Evolutionary conservation across 37 sponge, comb jelly and placozoan genomes (phyloP), one percentile per base, ranked within the genome.

Genomic region (Beroe forskalii): DNA sequence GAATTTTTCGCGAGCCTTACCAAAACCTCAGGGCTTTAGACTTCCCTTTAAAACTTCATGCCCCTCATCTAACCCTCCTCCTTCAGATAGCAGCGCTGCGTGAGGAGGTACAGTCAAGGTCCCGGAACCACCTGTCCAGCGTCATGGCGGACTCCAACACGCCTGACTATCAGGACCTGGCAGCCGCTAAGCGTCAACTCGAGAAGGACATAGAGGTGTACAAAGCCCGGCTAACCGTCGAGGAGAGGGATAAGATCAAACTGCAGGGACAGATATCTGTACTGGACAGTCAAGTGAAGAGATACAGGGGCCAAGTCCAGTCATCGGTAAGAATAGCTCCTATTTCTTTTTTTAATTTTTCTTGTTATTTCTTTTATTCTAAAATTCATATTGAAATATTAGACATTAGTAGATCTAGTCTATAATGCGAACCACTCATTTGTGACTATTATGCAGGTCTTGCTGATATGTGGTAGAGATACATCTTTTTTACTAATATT

Each of bases 191-290:
- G 55, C 86, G 86, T n/a, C 86, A 80, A 44, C 55, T 80, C 38
- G 86, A 80, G 55, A 80, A 80, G 35, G 86, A 80, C n/a, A 80
- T 80, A 3, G 86, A 80, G 86, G 30, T 44, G 30, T 44, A 28
- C 4, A 80, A 80, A 44, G 86, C 55, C 30, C 44, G 55, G 48
- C 55, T 80, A 3, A 80, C 86, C 2, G 86, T 80, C 0, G 86
- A 80, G 55, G 86, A 80, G 55, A 80, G 86, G 27, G 86, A 80
- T 41, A 80, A 80, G 86, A 80, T 80, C 86, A 80, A 80, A 43
- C 55, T 44, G 25, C 55, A 80, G 25, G 86, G 86, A 1, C 86
- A 80, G 86, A 80, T 80, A 44, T 80, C 86, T 4, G 55, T 80
- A 28, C 86, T 80, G 8, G 55, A 80, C 17, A 44, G 55, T 3